These are phyloP conservation scores for Cotesia typhae DNA, from an alignment of 1,140 invertebrate genomes.

Conservation along the genomic window DNA sequence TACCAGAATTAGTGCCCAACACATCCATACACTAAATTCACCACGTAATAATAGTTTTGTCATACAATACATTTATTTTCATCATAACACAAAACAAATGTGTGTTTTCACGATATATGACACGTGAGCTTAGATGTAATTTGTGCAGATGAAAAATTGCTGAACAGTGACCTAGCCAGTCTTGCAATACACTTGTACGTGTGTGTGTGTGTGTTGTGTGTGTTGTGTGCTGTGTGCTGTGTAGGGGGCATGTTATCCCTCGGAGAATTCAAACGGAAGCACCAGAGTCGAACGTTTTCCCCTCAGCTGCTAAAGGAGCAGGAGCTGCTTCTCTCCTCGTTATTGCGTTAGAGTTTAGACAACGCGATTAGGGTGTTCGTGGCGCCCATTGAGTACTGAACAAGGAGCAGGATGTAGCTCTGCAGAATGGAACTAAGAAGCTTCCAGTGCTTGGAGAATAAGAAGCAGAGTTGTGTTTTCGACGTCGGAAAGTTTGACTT, in stretches of 20 bases:
- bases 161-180: conserved; percentile 30
- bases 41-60: conserved; percentile 17
- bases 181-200: no score
- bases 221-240: not conserved
- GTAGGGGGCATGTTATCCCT: conserved; percentile 17
- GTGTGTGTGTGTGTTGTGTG: no score
- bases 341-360: conserved; percentile 33
- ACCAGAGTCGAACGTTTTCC: conserved; percentile 31
- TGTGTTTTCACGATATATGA: conserved; percentile 3
- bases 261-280: conserved; percentile 37
- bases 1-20: conserved; percentile 22
- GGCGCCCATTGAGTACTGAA: not conserved
- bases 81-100: conserved; percentile 2
- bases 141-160: conserved; percentile 26
- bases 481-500: conserved; percentile 27
- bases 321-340: conserved; percentile 14
- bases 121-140: conserved; percentile 1
- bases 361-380: conserved; percentile 1
- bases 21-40: conserved; percentile 12
- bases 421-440: no score
- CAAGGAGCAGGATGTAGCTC: no score
- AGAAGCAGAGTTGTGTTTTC: no score
- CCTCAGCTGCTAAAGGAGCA: not conserved
- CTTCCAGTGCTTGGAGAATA: no score
- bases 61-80: conserved; percentile 24